phyloP scores from a whole-genome alignment of 2,113 vertebrate genomes.

The Alethe castanea region DNA sequence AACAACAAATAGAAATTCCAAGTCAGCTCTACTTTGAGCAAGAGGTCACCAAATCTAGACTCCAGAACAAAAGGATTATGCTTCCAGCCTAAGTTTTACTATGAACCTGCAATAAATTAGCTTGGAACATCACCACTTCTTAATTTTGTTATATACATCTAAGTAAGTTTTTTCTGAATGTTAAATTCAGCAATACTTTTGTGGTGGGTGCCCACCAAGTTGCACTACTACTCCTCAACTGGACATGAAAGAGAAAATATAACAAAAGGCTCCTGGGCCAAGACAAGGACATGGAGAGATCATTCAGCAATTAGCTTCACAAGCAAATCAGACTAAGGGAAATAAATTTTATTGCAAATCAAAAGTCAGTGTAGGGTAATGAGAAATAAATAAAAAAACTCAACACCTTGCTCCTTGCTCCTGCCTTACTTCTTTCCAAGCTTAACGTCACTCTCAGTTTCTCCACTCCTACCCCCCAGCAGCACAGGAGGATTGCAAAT shows the following conservation, averaged over 20 bases:
- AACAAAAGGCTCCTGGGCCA: not conserved
- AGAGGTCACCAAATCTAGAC: not conserved
- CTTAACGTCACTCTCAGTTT: not conserved
- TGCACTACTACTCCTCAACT: not conserved
- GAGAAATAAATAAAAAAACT: not conserved
- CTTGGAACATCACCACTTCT: not conserved
- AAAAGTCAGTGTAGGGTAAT: not conserved
- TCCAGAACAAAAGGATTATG: not conserved
- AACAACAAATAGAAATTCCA: not conserved
- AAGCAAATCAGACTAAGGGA: not conserved
- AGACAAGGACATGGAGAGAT: not conserved
- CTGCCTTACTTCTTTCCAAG: not conserved
- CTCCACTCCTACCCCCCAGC: rapidly evolving
- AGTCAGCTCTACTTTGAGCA: not conserved
- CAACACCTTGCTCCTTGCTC: not conserved
- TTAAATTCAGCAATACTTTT: not conserved
- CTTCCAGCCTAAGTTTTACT: not conserved
- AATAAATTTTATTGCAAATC: not conserved
- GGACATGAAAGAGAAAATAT: not conserved
- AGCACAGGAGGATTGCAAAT: not conserved
- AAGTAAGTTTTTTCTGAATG: not conserved
- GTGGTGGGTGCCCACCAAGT: not conserved
- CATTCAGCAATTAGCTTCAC: not conserved
- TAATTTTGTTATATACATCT: not conserved
- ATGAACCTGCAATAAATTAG: not conserved